phyloP scores from a whole-genome alignment of 2,113 vertebrate genomes.

The Sander vitreus region DNA sequence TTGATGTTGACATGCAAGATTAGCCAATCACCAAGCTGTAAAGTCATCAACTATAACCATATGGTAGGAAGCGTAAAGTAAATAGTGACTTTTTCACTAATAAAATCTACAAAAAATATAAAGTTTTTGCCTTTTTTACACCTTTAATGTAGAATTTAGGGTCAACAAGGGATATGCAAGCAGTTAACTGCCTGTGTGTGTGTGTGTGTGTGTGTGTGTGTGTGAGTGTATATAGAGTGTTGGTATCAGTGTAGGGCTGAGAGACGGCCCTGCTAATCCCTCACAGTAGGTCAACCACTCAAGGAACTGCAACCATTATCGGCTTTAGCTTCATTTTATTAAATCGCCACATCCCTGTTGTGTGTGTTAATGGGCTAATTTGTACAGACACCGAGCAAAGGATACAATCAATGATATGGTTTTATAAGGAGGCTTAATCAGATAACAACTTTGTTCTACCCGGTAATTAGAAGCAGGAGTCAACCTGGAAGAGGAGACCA shows the following conservation, averaged over 20 bases:
- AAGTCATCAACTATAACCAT: constrained; percentile 38
- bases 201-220: constrained; percentile 20
- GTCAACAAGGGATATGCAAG: no score
- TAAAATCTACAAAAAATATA: not conserved
- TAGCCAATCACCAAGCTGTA: constrained; percentile 41
- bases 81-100: not conserved
- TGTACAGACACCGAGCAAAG: constrained; percentile 89
- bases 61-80: not conserved
- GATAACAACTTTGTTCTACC: constrained; percentile 89
- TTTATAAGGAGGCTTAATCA: constrained; percentile 85
- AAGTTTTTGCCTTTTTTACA: not conserved
- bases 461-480: constrained; percentile 93
- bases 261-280: constrained; percentile 66
- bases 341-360: constrained; percentile 85
- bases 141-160: not conserved
- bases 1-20: constrained; percentile 41
- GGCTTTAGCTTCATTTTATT: constrained; percentile 76
- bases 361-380: constrained; percentile 85
- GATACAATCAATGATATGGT: constrained; percentile 88
- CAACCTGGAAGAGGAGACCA: constrained; percentile 58
- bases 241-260: constrained; percentile 20
- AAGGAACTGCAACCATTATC: constrained; percentile 75
- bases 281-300: constrained; percentile 78
- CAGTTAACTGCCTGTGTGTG: not conserved
- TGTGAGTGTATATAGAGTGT: not conserved